These are phyloP conservation scores for Caenorhabditis sp. DNA, from an alignment of 2,888 invertebrate genomes.

Conservation along the genomic window DNA sequence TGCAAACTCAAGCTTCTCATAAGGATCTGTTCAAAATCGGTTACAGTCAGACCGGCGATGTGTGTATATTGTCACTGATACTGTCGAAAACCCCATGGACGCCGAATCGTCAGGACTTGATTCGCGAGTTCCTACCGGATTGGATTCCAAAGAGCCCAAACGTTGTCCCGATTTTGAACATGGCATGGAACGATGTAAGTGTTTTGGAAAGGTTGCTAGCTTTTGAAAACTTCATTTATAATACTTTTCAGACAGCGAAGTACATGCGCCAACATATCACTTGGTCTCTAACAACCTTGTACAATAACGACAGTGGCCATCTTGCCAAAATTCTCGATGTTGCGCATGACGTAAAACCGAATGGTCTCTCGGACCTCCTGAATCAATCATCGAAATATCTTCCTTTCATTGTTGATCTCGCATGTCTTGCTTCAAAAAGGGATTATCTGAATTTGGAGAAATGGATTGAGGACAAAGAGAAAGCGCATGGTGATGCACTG, in stretches of 20 bases:
- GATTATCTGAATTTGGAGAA: conserved; percentile 98
- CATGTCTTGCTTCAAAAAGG: conserved; percentile 95
- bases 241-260: conserved; percentile 69
- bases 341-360: conserved; percentile 81
- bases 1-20: conserved; percentile 90
- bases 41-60: conserved; percentile 89
- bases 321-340: conserved; percentile 93
- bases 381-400: conserved; percentile 90
- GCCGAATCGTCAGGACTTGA: conserved; percentile 19
- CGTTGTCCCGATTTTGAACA: conserved; percentile 95
- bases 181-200: conserved; percentile 88
- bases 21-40: conserved; percentile 83
- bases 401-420: conserved; percentile 96
- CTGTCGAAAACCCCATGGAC: conserved; percentile 87
- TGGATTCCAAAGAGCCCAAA: conserved; percentile 93
- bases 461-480: conserved; percentile 97
- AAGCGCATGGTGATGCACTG: conserved; percentile 89
- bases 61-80: conserved; percentile 91
- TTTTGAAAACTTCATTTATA: neutral
- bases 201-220: neutral
- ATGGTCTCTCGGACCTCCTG: conserved; percentile 91
- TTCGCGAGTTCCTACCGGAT: conserved; percentile 25
- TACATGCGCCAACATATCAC: conserved; percentile 92
- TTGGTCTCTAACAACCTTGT: conserved; percentile 94
- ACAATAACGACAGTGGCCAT: conserved; percentile 89